Percentiles rank a stretch among this genome's conserved stretches.
phyloP scores from a whole-genome alignment of 2,888 invertebrate species.

The Tricholauxania praeusta region DNA sequence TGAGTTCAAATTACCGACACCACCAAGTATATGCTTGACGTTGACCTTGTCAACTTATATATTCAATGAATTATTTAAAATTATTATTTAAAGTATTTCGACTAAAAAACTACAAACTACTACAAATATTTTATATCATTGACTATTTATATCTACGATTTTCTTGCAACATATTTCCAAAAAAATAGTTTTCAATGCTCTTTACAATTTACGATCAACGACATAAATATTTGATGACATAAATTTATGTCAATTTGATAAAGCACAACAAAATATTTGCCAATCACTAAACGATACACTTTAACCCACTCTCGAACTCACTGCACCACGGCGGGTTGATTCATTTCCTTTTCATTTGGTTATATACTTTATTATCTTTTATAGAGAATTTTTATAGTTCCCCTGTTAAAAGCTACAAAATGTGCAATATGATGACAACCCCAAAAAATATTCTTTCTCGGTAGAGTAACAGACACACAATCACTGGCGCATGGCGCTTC shows the following conservation, averaged over 20 bases:
- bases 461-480: not conserved
- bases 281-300: not conserved
- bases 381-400: conserved; percentile 4
- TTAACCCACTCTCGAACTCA: not conserved
- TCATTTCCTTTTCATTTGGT: not conserved
- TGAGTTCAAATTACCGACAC: too few species aligned
- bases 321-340: not conserved
- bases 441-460: too few species aligned
- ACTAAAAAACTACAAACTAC: too few species aligned
- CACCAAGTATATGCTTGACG: too few species aligned
- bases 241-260: not conserved
- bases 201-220: not conserved
- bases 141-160: too few species aligned
- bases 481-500: not conserved
- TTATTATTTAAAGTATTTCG: too few species aligned
- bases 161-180: too few species aligned
- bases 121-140: too few species aligned
- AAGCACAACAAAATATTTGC: not conserved
- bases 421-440: not conserved
- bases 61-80: too few species aligned
- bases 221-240: conserved; percentile 17
- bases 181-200: not conserved
- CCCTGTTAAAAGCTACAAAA: not conserved
- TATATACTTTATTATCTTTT: not conserved
- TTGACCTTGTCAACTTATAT: too few species aligned